Conservation (phyloP, 2,113 vertebrate genomes). For the Eonycteris spelaea region DNA sequence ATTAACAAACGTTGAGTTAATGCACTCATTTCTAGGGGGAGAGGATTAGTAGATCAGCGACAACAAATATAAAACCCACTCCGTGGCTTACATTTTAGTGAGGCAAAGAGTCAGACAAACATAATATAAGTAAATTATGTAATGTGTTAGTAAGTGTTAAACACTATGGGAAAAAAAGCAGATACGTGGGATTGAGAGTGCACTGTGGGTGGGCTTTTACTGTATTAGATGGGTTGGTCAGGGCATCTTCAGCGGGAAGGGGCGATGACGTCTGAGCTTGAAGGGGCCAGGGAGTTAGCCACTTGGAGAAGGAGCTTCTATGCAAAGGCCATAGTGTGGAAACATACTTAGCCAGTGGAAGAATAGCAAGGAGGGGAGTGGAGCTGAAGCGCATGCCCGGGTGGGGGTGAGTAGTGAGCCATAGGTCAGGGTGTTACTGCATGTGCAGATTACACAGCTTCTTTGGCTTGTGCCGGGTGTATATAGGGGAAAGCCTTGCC, state of each 20-base stretch:
- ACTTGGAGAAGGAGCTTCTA: not conserved
- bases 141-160: not conserved
- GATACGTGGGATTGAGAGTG: too few relatives aligned
- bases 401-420: not conserved
- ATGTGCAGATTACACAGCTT: not conserved
- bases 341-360: not conserved
- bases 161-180: not conserved
- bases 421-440: fast-evolving
- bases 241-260: not conserved
- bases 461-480: not conserved
- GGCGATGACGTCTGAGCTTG: not conserved
- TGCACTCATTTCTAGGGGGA: not conserved
- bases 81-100: not conserved
- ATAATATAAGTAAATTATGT: not conserved
- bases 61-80: not conserved
- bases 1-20: not conserved
- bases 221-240: not conserved
- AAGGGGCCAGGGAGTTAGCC: not conserved
- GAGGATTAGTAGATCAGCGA: not conserved
- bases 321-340: not conserved
- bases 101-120: not conserved
- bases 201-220: not conserved
- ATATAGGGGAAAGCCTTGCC: not conserved
- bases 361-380: not conserved
- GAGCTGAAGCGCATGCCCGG: not conserved